Percentiles rank a stretch among this genome's conserved stretches.
phyloP scores from a whole-genome alignment of 2,113 vertebrate genomes.

The Hystrix cristata region DNA sequence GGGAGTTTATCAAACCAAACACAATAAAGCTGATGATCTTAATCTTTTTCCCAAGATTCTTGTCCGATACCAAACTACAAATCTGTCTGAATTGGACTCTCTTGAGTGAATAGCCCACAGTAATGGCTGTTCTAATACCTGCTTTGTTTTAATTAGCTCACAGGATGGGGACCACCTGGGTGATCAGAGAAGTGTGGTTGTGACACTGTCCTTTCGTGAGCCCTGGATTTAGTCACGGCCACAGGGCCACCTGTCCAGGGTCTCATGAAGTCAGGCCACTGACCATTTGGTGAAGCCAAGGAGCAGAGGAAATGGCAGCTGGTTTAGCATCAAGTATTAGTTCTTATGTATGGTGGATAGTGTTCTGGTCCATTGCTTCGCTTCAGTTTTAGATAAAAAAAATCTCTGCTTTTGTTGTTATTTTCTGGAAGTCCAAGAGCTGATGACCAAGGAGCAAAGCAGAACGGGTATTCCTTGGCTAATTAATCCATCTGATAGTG shows the following conservation, averaged over 20 bases:
- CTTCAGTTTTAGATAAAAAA: not conserved
- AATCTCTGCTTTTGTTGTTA: not conserved
- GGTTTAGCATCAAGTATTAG: not conserved
- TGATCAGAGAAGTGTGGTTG: not conserved
- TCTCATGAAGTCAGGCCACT: not conserved
- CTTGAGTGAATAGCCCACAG: not conserved
- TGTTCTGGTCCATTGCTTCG: not conserved
- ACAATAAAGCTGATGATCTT: not conserved
- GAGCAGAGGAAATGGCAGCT: not conserved
- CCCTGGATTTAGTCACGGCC: not conserved
- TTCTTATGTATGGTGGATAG: not conserved
- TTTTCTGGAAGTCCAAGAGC: not conserved
- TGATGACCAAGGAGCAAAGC: not conserved
- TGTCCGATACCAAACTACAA: not conserved
- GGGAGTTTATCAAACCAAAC: not conserved
- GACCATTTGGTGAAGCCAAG: not conserved
- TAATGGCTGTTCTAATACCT: not conserved
- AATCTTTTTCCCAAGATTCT: not conserved
- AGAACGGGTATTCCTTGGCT: not conserved
- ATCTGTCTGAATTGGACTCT: not conserved
- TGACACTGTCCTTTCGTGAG: not conserved
- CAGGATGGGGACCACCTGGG: not conserved
- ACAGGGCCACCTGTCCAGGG: not conserved
- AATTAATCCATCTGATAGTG: not conserved
- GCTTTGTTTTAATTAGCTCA: slow-evolving; percentile 13